Percentiles rank a stretch among this genome's conserved stretches.
Evolutionary conservation across 2,113 vertebrate genomes (phyloP).

Genomic region (Hepsetus odoe): DNA sequence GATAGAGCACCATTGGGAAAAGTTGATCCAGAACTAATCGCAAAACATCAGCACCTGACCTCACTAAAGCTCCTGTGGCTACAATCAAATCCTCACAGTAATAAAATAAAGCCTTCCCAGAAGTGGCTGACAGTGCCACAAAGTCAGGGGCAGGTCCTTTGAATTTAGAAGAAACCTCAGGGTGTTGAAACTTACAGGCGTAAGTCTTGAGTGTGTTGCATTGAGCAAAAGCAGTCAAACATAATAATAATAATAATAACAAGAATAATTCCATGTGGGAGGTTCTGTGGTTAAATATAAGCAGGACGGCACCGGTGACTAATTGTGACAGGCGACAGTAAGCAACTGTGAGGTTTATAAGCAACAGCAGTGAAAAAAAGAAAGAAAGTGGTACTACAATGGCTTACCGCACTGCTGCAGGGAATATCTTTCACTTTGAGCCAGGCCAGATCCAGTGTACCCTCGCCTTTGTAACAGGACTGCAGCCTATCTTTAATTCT

Average conservation of each 20-base stretch:
- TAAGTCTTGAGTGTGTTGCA: too few relatives aligned
- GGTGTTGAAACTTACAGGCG: too few relatives aligned
- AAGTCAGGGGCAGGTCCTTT: background rate
- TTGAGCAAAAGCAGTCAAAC: too few relatives aligned
- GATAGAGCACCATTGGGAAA: background rate
- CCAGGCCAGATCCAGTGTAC: slow-evolving; percentile 96
- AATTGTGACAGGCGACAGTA: background rate
- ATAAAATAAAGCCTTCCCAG: background rate
- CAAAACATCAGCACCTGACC: too few relatives aligned
- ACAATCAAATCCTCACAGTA: background rate
- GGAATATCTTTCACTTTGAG: slow-evolving; percentile 98
- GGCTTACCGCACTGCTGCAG: slow-evolving; percentile 97
- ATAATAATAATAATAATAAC: background rate
- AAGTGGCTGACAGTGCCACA: background rate
- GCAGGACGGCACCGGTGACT: background rate
- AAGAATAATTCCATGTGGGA: background rate
- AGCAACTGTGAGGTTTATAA: background rate
- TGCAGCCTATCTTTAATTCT: slow-evolving; percentile 95
- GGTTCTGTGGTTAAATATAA: background rate
- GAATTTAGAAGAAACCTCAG: background rate
- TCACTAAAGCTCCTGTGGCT: background rate
- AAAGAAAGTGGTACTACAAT: background rate
- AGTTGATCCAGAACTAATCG: too few relatives aligned
- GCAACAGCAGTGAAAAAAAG: background rate
- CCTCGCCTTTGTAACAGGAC: slow-evolving; percentile 97